These are phyloP conservation scores for Condylostylus longicornis DNA, from an alignment of 1,140 invertebrate species.

Conservation along the genomic window DNA sequence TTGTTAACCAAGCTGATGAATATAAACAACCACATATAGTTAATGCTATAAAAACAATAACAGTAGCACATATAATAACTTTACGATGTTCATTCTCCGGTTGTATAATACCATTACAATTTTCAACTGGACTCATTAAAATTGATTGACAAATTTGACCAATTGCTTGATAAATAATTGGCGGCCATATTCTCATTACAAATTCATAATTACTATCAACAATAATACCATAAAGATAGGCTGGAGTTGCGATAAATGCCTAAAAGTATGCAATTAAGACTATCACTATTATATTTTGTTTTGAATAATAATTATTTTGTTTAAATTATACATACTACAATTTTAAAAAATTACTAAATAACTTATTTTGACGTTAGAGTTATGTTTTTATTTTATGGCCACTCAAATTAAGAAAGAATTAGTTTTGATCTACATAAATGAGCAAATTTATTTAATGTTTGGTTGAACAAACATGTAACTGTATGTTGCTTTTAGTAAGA, in stretches of 20 bases:
- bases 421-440: too few relatives aligned
- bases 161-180: conserved; percentile 28
- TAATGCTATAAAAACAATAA: conserved; percentile 23
- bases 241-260: conserved; percentile 29
- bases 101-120: conserved; percentile 23
- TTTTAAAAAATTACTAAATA: too few relatives aligned
- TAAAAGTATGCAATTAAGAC: conserved; percentile 5
- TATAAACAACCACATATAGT: conserved; percentile 27
- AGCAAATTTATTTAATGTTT: too few relatives aligned
- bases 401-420: too few relatives aligned
- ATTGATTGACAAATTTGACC: conserved; percentile 27
- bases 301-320: too few relatives aligned
- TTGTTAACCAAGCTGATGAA: conserved; percentile 26
- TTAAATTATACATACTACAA: too few relatives aligned
- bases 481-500: too few relatives aligned
- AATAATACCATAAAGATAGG: conserved; percentile 27
- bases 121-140: conserved; percentile 24
- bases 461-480: too few relatives aligned
- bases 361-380: too few relatives aligned
- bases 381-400: too few relatives aligned
- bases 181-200: conserved; percentile 27
- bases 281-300: neutral
- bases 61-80: conserved; percentile 21
- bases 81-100: conserved; percentile 22
- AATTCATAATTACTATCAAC: conserved; percentile 29